A percentile compares a stretch with the other conserved stretches of the same genome.
phyloP scores from a whole-genome alignment of 2,888 invertebrate genomes.

The Cheilosia vernalis region DNA sequence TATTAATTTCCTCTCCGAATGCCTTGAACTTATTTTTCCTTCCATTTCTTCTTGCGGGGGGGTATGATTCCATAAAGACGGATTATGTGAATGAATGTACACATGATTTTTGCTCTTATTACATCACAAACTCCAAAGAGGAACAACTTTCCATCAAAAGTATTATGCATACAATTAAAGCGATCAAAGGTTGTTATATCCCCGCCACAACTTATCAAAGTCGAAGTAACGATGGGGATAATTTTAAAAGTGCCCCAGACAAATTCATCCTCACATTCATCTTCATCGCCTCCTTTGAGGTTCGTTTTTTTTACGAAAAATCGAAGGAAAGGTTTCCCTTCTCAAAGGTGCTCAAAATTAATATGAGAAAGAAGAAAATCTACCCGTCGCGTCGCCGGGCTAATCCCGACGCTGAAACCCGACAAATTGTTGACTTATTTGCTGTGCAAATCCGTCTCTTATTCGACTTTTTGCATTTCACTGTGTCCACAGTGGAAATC shows the following conservation, averaged over 20 bases:
- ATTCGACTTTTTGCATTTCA: conserved; percentile 13
- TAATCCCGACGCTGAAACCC: conserved; percentile 59
- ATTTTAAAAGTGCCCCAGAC: conserved; percentile 44
- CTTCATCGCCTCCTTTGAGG: conserved; percentile 9
- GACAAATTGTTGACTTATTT: conserved; percentile 69
- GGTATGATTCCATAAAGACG: background rate
- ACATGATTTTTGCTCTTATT: background rate
- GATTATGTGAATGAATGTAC: background rate
- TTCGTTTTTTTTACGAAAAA: background rate
- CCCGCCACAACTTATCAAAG: background rate
- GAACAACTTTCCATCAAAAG: conserved; percentile 44
- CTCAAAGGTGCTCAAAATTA: conserved; percentile 53
- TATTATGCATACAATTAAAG: conserved; percentile 14
- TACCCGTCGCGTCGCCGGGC: conserved; percentile 23
- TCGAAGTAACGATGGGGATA: conserved; percentile 38
- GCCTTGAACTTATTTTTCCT: conserved; percentile 15
- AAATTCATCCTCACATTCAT: conserved; percentile 22
- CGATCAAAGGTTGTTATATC: conserved; percentile 30
- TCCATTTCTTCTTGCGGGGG: background rate
- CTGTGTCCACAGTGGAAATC: conserved; percentile 27
- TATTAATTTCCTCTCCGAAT: conserved; percentile 38
- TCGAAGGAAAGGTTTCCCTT: conserved; percentile 1
- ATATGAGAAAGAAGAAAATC: conserved; percentile 52
- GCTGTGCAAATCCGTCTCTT: conserved; percentile 40
- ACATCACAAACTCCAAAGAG: background rate